Percentiles rank a stretch among this genome's conserved stretches.
Conservation (phyloP, 1,140 invertebrate species). For the Euura saliciscinereae region DNA sequence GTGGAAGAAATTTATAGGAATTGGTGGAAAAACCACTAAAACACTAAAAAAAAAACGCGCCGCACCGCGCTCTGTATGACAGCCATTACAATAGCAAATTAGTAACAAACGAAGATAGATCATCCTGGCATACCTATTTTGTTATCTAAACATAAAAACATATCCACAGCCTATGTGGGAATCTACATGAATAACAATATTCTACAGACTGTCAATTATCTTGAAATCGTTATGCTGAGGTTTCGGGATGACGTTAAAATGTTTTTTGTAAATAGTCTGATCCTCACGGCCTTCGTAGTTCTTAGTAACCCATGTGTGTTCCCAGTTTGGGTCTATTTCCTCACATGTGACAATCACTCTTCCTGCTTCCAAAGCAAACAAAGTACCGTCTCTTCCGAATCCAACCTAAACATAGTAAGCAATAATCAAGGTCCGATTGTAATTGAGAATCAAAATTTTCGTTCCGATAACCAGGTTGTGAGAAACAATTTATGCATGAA, state of each 20-base stretch:
- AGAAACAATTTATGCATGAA: conserved; percentile 13
- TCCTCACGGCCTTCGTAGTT: conserved; percentile 67
- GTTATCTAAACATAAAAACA: no score
- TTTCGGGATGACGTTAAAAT: conserved; percentile 78
- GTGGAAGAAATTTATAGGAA: no score
- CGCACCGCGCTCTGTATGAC: no score
- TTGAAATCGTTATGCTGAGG: conserved; percentile 77
- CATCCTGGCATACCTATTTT: no score
- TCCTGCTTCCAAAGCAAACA: conserved; percentile 77
- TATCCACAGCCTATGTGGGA: no score
- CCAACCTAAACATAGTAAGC: conserved; percentile 69
- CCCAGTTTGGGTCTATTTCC: conserved; percentile 73
- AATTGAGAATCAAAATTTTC: neutral
- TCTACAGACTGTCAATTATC: conserved; percentile 63
- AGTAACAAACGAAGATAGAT: no score
- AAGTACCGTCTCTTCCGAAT: conserved; percentile 74
- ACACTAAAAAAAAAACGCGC: no score
- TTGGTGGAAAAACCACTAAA: no score
- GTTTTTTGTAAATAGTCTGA: conserved; percentile 79
- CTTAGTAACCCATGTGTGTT: conserved; percentile 70
- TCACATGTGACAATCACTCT: conserved; percentile 80
- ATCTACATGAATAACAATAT: no score
- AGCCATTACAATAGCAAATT: no score
- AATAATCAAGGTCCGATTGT: neutral
- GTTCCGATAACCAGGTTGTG: neutral